Evolutionary conservation across 2,888 invertebrate genomes (phyloP), one percentile per base, ranked within the genome.

Genomic region (Silvanus unidentatus): DNA sequence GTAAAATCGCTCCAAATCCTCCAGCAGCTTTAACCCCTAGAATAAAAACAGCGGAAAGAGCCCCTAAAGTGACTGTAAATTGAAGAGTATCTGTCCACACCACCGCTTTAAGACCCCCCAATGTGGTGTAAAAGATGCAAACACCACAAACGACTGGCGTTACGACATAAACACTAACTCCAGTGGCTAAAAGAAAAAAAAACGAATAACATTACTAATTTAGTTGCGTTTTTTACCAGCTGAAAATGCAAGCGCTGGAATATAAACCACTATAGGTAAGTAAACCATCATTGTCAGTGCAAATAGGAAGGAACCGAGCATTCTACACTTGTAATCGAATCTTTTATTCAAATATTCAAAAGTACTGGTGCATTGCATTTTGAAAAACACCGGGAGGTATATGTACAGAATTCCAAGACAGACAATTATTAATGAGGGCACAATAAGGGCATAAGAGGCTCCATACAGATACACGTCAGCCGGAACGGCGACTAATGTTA

Each of bases 81-180:
- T 84, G 81, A 37, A 79, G 62, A 5, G 76, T 73, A 47, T 79
- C 78, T 2, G 83, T 79, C 72, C 82, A 81, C 1, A 84, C 79
- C 3, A 85, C 80, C 1, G 84, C 84, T 62, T 80, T 74, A 16
- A 84, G 64, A 4, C 84, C 84, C 30, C 82, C 87, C 29, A 87
- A 65, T 1, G 86, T 82, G 1, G 86, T 86, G 57, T 89, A 85
- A 39, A 87, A 84, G 14, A 86, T 85, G 63, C 88, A 88, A 1
- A 83, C 75, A 1, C 80, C 70, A 59, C 86, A 86, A n/a, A 86
- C 77, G 0, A 84, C 73, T 1, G 82, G 78, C 1, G 84, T 80
- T 29, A 87, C 77, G 1, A 78, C 69, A 60, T 82, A 81, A 2
- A 85, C 75, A 49, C 80, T 70, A 2, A 82, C 75, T 13, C 84